phyloP scores from a whole-genome alignment of 2,888 invertebrate species.

The Mechanitis mazaeus region DNA sequence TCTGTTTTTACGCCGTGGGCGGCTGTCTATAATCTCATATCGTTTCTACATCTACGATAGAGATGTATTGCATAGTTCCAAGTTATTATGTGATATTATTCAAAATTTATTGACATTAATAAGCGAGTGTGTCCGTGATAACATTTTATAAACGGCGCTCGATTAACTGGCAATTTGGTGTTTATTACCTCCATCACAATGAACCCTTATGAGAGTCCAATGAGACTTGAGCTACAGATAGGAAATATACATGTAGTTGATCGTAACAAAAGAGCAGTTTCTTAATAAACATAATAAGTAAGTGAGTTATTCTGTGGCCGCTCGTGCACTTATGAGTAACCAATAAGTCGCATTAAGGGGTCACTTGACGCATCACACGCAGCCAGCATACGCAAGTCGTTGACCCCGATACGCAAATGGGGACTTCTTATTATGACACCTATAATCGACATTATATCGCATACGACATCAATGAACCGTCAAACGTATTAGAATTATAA shows the following conservation, averaged over 20 bases:
- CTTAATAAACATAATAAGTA: slow-evolving; percentile 24
- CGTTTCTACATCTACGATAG: slow-evolving; percentile 25
- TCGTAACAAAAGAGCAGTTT: slow-evolving; percentile 25
- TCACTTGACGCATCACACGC: slow-evolving; percentile 68
- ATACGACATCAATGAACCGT: slow-evolving; percentile 10
- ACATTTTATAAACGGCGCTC: slow-evolving; percentile 38
- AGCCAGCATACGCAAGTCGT: slow-evolving; percentile 62
- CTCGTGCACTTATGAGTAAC: slow-evolving; percentile 65
- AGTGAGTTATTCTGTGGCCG: slow-evolving; percentile 44
- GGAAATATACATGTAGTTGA: slow-evolving; percentile 24
- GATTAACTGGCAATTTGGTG: slow-evolving; percentile 39
- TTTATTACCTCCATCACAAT: slow-evolving; percentile 39
- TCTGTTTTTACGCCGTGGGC: slow-evolving; percentile 48
- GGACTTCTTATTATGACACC: slow-evolving; percentile 46
- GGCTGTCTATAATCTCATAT: slow-evolving; percentile 39
- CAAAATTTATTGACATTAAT: slow-evolving; percentile 41
- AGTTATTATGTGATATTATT: slow-evolving; percentile 36
- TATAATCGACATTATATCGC: slow-evolving; percentile 36
- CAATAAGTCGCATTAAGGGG: slow-evolving; percentile 72
- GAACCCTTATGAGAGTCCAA: slow-evolving; percentile 40
- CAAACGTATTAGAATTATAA: slow-evolving; percentile 2
- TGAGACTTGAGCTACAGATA: slow-evolving; percentile 33
- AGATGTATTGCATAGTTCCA: slow-evolving; percentile 20
- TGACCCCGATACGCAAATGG: slow-evolving; percentile 65
- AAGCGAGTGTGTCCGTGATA: slow-evolving; percentile 40